Evolutionary conservation across 1,140 invertebrate species (phyloP).

Genomic region (Megathymus violae): DNA sequence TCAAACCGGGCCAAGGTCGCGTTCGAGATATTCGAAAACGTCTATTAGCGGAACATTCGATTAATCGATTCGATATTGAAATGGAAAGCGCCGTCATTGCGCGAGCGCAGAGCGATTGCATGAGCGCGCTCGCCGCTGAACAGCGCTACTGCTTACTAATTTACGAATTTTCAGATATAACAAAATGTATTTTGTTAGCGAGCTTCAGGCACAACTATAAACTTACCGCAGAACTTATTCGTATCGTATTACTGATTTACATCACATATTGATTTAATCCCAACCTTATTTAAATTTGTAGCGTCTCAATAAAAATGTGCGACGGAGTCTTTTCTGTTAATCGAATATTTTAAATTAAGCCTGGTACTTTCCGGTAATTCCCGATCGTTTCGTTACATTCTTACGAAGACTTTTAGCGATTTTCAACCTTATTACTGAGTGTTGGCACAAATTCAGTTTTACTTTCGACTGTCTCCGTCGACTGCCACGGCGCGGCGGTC

Average conservation of each 20-base stretch:
- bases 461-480: slow-evolving; percentile 40
- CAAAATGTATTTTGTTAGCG: not conserved
- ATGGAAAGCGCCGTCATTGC: slow-evolving; percentile 42
- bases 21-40: slow-evolving; percentile 31
- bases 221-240: no score
- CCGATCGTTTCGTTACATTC: no score
- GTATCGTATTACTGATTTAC: no score
- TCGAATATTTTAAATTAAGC: no score
- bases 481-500: slow-evolving; percentile 2
- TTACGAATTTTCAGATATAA: not conserved
- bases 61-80: slow-evolving; percentile 42
- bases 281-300: no score
- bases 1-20: slow-evolving; percentile 37
- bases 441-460: slow-evolving; percentile 42
- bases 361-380: no score
- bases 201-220: no score
- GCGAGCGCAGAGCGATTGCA: slow-evolving; percentile 27
- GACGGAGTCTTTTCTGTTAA: no score
- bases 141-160: not conserved
- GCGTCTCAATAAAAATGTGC: no score
- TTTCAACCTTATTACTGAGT: slow-evolving; percentile 35
- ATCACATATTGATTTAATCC: no score
- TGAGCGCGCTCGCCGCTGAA: not conserved
- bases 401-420: not conserved
- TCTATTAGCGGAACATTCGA: slow-evolving; percentile 38